Evolutionary conservation across 2,888 invertebrate genomes (phyloP), one percentile per base, ranked within the genome.

Genomic region (Drosophila maculinotata): DNA sequence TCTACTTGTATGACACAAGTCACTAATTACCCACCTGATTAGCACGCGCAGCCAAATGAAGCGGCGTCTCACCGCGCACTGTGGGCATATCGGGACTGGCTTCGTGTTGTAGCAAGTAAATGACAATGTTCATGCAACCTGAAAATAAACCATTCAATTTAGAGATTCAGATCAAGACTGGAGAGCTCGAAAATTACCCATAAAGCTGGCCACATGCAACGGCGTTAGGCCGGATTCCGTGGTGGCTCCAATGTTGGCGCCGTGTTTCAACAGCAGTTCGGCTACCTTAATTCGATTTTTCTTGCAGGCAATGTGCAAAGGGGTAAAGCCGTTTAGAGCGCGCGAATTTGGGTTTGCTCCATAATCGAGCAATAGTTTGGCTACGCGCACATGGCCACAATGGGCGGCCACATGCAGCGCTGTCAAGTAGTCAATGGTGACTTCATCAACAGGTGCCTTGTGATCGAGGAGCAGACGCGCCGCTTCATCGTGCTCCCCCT

Each of bases 391-490:
- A 90, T 98, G 97, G 6, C 97, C 97, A 87, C 97, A 97, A 88
- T 97, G 97, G 0, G 98, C 97, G 10, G 98, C 98, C 6, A 99
- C 98, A 90, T 99, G 99, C 28, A 99, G 93, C 1, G 99, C 98
- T 0, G 99, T 99, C 88, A 99, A 93, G 91, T 98, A 99, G 92
- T 99, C 99, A 36, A 99, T 98, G 0, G 99, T 99, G 69, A 99
- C 98, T 92, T 99, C 99, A 92, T 99, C 99, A 45, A 99, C 98
- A n/a, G 98, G 97, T 1, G 99, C 98, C 73, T 98, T 97, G 91
- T 98, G 97, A 79, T 97, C 94, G 9, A 99, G 94, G 6, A 99
- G 93, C 48, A 98, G 96, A 52, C 97, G 94, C 4, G 99, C 99
- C 63, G 98, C 97, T 92, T 98, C 98, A 75, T 98, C 98, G 91